These are phyloP conservation scores for Meloidogyne hapla DNA, from an alignment of 1,140 invertebrate genomes.

Conservation along the genomic window DNA sequence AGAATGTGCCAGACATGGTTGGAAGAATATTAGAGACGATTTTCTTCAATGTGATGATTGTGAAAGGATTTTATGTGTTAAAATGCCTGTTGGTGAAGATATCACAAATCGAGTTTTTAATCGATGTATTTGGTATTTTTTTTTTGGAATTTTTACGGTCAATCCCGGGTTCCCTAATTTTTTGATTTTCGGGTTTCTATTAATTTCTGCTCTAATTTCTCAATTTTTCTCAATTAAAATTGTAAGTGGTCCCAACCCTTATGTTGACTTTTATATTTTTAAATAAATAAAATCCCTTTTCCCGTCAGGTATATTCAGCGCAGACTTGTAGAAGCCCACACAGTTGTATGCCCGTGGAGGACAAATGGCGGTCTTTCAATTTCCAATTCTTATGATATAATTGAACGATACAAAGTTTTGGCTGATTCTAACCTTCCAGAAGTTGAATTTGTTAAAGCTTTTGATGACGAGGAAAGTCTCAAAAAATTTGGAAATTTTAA, in stretches of 20 bases:
- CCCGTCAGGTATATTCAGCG: slow-evolving; percentile 31
- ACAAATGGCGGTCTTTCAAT: slow-evolving; percentile 26
- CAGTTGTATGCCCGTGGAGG: slow-evolving; percentile 27
- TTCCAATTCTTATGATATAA: slow-evolving; percentile 20
- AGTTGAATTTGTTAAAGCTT: slow-evolving; percentile 16
- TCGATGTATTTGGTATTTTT: slow-evolving; percentile 21
- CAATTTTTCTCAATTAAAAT: no score
- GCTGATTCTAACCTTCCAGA: slow-evolving; percentile 19
- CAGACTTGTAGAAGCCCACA: slow-evolving; percentile 30
- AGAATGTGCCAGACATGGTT: slow-evolving; percentile 29
- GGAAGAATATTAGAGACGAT: slow-evolving; percentile 27
- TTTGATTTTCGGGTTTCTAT: no score
- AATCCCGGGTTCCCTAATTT: no score
- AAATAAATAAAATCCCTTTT: no score
- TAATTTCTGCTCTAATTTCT: no score
- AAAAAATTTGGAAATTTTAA: slow-evolving; percentile 26
- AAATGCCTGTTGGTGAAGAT: slow-evolving; percentile 25
- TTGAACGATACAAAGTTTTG: slow-evolving; percentile 26
- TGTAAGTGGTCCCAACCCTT: no score
- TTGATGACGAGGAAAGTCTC: slow-evolving; percentile 19
- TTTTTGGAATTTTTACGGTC: no score
- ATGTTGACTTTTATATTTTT: no score
- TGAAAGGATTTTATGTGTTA: slow-evolving; percentile 23
- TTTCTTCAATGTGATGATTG: slow-evolving; percentile 31
- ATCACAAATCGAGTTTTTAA: slow-evolving; percentile 17